These are phyloP conservation scores for Dermatemys mawii DNA, from an alignment of 2,113 vertebrate genomes.

Conservation along the genomic window DNA sequence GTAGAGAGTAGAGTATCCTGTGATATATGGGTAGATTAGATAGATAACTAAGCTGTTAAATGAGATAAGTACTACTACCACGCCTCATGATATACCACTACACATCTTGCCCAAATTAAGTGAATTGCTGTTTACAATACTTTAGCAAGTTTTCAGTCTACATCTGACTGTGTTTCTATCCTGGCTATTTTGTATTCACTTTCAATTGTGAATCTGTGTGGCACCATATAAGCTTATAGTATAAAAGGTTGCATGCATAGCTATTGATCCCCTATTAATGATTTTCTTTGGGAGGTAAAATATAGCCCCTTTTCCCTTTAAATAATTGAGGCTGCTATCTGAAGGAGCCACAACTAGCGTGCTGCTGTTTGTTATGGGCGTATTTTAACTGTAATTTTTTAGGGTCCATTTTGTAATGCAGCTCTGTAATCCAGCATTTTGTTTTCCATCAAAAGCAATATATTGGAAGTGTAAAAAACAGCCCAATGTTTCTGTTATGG, in stretches of 20 bases:
- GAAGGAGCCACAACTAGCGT: fast-evolving
- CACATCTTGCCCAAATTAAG: not conserved
- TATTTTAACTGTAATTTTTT: not conserved
- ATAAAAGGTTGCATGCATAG: not conserved
- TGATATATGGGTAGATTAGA: not conserved
- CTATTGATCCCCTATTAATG: not conserved
- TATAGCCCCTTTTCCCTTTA: not conserved
- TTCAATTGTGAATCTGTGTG: not conserved
- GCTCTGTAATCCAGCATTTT: not conserved
- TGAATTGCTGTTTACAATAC: not conserved
- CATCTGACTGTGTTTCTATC: not conserved
- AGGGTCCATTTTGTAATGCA: not conserved
- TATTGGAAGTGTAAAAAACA: not conserved
- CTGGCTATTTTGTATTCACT: not conserved
- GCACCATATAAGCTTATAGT: fast-evolving
- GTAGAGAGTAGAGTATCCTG: not conserved
- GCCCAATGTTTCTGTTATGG: not conserved
- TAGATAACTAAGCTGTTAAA: not conserved
- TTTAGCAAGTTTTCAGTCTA: not conserved
- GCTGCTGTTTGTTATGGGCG: not conserved
- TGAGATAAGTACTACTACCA: not conserved
- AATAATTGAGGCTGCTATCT: not conserved
- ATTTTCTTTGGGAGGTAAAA: not conserved
- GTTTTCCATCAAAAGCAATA: not conserved
- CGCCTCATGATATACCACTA: not conserved